Evolutionary conservation across 2,888 invertebrate species (phyloP).

Genomic region (Cyaniris semiargus): DNA sequence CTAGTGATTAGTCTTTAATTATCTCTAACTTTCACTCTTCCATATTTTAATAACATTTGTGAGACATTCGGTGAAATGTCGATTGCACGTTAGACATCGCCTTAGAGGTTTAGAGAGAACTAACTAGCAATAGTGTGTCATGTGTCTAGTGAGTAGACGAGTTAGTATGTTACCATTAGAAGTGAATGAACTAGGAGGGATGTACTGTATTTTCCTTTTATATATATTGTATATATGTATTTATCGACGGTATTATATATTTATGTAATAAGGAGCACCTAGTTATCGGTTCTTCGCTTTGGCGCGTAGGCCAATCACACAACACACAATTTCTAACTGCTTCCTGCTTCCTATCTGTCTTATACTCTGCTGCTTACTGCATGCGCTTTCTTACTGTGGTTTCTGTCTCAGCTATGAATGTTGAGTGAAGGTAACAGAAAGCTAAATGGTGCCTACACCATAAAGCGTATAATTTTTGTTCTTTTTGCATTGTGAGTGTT

Average conservation of each 20-base stretch:
- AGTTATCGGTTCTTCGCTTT: constrained; percentile 42
- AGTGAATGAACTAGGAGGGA: constrained; percentile 72
- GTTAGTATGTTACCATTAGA: constrained; percentile 49
- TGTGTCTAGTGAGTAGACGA: constrained; percentile 59
- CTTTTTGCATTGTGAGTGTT: neutral
- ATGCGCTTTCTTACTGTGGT: constrained; percentile 36
- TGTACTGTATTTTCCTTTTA: constrained; percentile 51
- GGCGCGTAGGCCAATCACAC: constrained; percentile 44
- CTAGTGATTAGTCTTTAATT: constrained; percentile 52
- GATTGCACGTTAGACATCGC: constrained; percentile 67
- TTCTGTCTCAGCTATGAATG: neutral
- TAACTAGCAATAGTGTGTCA: constrained; percentile 65
- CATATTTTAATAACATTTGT: constrained; percentile 65
- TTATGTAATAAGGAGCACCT: constrained; percentile 42
- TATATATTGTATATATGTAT: constrained; percentile 47
- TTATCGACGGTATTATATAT: constrained; percentile 42
- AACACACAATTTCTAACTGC: constrained; percentile 38
- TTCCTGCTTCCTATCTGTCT: constrained; percentile 38
- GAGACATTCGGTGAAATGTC: constrained; percentile 52
- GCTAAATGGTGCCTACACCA: neutral
- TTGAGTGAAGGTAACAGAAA: constrained; percentile 7
- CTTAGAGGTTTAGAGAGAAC: constrained; percentile 58
- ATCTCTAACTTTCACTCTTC: constrained; percentile 76
- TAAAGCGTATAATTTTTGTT: neutral
- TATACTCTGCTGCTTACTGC: constrained; percentile 33